Conservation (phyloP, 2,113 vertebrate species). For the Ciconia maguari region DNA sequence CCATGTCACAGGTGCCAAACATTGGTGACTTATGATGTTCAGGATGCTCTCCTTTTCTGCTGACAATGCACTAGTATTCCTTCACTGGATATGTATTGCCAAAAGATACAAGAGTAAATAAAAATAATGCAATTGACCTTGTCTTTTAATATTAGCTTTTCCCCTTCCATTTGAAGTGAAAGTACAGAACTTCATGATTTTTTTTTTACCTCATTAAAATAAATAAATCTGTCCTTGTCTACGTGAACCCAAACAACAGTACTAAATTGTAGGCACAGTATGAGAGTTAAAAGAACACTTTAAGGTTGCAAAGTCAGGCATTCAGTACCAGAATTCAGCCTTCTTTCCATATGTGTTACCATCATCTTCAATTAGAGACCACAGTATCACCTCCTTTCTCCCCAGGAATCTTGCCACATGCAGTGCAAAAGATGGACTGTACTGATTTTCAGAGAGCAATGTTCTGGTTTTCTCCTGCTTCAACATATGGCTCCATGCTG, state of each 20-base stretch:
- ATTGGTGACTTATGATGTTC: neutral
- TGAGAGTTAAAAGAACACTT: neutral
- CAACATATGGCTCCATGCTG: neutral
- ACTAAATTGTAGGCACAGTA: neutral
- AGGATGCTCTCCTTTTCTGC: neutral
- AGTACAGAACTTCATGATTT: neutral
- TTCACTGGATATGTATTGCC: neutral
- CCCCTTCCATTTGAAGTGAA: neutral
- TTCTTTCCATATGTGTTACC: neutral
- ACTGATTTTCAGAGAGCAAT: neutral
- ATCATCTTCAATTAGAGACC: neutral
- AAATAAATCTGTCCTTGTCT: neutral
- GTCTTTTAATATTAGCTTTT: neutral
- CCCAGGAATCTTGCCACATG: neutral
- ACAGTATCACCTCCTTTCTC: neutral
- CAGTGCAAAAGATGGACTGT: neutral
- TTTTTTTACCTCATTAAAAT: neutral
- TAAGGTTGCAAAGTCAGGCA: neutral
- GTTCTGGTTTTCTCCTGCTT: neutral
- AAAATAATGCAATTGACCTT: neutral
- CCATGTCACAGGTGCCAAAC: neutral
- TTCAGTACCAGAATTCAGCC: neutral
- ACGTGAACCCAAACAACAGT: neutral
- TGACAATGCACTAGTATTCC: neutral
- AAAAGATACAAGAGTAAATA: neutral